Base-by-base conservation (phyloP, 2,113 vertebrate species). In the Trachemys scripta region DNA sequence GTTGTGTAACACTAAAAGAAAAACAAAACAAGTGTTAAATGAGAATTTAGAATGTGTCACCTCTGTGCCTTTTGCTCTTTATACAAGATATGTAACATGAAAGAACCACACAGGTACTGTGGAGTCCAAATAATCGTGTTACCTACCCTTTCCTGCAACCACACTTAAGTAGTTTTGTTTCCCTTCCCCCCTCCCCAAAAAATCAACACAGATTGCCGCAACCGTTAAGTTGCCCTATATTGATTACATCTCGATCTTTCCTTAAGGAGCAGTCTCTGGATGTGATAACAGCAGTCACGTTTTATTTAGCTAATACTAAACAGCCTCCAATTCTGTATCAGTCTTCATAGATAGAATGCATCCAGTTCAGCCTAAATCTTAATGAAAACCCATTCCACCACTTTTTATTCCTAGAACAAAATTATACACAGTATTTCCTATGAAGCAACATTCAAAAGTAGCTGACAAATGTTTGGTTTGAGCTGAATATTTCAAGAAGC, bases 1-100 rank as follows among this genome's bases (percentile, higher is more conserved):
- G 98, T 97, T 62, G 99, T 99, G 35, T 98, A 99, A 96, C 98
- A 99, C 98, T 99, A 86, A 13, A 86, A 65, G 89, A 62, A 94
- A 87, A 76, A 82, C 29, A 81, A 51, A 92, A 84, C 1, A 0
- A 80, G 20, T 22, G 49, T 72, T 75, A 84, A 76, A n/a, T 14
- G 27, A 31, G 42, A 12, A 42, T 29, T 50, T 38, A 72, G 7
- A 5, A 82, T 22, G 20, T 19, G 19, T 22, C 65, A 72, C 8
- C 65, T 72, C 65, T 72, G n/a, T 38, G 7, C 35, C n/a, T 72
- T 38, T 72, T 72, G 17, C 11, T 47, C 12, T 47, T 78, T 78
- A 47, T 13, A 78, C 24, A 72, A 29, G 24, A 16, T 47, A 27
- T 13, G 11, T 8, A 47, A 47, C 75, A 78, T 25, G 22, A 78